phyloP scores from a whole-genome alignment of 2,113 vertebrate species.

The Callipepla squamata region DNA sequence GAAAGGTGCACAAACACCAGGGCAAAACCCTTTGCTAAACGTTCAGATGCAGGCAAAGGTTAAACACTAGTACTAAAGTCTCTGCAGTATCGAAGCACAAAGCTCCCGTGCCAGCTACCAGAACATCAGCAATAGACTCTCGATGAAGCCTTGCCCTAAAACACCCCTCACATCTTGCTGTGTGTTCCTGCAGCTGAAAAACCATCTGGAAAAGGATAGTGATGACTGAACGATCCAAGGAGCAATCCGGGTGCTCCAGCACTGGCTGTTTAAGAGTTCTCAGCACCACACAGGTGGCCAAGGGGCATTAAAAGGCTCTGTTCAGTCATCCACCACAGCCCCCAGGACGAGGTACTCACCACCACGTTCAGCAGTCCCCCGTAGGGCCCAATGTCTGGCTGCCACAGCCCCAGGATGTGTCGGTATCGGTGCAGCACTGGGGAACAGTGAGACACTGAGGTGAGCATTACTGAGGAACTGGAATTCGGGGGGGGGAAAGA shows the following conservation, averaged over 20 bases:
- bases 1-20: background rate
- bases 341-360: constrained; percentile 67
- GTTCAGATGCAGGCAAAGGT: background rate
- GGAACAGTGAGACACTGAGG: constrained; percentile 46
- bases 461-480: background rate
- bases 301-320: rapidly evolving
- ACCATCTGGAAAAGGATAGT: background rate
- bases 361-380: constrained; percentile 98
- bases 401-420: constrained; percentile 96
- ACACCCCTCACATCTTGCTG: background rate
- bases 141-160: background rate
- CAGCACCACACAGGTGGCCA: rapidly evolving
- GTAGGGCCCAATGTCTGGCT: constrained; percentile 97
- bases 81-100: background rate
- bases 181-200: background rate
- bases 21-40: background rate
- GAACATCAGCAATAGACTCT: background rate
- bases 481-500: background rate
- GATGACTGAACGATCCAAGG: background rate
- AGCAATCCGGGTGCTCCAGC: background rate
- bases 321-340: rapidly evolving
- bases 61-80: background rate
- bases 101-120: background rate
- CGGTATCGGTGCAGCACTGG: constrained; percentile 93
- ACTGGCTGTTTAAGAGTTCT: background rate